These are phyloP conservation scores for Malacoctenus gilli DNA, from an alignment of 2,797 vertebrate species.

Conservation along the genomic window DNA sequence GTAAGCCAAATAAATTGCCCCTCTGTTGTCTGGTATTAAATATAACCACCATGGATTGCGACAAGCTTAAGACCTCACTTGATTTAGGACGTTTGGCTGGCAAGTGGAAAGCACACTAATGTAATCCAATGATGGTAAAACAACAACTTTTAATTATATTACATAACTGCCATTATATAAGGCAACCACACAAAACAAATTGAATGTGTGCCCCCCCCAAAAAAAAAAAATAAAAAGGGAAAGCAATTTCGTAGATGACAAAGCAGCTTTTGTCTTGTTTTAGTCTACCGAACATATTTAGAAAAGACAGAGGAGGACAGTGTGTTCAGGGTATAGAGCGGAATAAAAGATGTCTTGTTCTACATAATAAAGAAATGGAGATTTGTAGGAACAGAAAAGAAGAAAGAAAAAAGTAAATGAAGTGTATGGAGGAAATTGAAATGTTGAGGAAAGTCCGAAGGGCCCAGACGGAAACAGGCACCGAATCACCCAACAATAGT, in stretches of 20 bases:
- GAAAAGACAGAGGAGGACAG: neutral
- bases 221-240: neutral
- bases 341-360: conserved; percentile 1
- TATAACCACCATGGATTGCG: conserved; percentile 38
- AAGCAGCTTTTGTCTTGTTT: conserved; percentile 36
- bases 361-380: neutral
- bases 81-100: conserved; percentile 49
- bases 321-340: conserved; percentile 1
- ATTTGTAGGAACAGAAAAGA: neutral
- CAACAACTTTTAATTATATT: conserved; percentile 71
- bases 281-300: conserved; percentile 9
- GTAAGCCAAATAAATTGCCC: conserved; percentile 52
- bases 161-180: conserved; percentile 68
- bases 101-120: conserved; percentile 48
- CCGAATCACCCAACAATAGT: neutral
- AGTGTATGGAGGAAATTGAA: neutral
- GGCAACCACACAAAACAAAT: conserved; percentile 35
- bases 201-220: conserved; percentile 37
- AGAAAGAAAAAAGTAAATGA: neutral
- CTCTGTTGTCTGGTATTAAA: conserved; percentile 59
- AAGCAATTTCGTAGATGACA: conserved; percentile 31
- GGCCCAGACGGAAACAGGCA: neutral
- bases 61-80: conserved; percentile 48
- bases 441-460: too few relatives aligned
- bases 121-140: conserved; percentile 55